Base-by-base conservation (phyloP, 2,113 vertebrate genomes). In the Syrmaticus mikado region DNA sequence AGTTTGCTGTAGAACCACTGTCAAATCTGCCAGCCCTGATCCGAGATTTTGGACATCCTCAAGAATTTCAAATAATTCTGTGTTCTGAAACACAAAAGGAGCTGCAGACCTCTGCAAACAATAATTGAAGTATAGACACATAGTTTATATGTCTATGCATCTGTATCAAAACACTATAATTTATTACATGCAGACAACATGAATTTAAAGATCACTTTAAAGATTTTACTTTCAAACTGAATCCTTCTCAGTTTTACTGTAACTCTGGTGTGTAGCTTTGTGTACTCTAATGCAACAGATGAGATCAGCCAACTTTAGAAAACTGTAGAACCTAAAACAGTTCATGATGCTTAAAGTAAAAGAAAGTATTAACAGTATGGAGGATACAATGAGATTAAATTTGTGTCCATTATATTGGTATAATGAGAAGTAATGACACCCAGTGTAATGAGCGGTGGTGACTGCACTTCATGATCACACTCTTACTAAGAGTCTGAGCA, bases 401-500 rank as follows among this genome's bases (percentile, higher is more conserved):
- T 72, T n/a, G 41, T 48, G 17, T 21, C 32, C 67, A 62, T 95
- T 90, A 58, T 57, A 55, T 5, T 8, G 5, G 27, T 40, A 85
- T 87, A 89, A 93, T 52, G 64, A 91, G 81, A 43, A 89, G 48
- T 74, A 85, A 25, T 60, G 58, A 73, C 74, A 74, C 30, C 73
- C 79, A 28, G 0, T 24, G 50, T 93, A 95, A 96, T 87, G 84
- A 94, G 71, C 71, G 71, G 67, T 72, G 67, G 55, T 77, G 74
- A 67, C 40, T 74, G 73, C 2, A 0, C 57, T 32, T 80, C 27
- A 13, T 8, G 62, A 32, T 80, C 60, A 73, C 50, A 52, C 50
- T 85, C 57, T 62, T 2, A 1, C 32, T 65, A 45, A 48, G 55
- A 77, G 32, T 58, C 91, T 77, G 82, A 87, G 61, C 64, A 95